Evolutionary conservation across 2,113 vertebrate species (phyloP).

Genomic region (Cettia cetti): DNA sequence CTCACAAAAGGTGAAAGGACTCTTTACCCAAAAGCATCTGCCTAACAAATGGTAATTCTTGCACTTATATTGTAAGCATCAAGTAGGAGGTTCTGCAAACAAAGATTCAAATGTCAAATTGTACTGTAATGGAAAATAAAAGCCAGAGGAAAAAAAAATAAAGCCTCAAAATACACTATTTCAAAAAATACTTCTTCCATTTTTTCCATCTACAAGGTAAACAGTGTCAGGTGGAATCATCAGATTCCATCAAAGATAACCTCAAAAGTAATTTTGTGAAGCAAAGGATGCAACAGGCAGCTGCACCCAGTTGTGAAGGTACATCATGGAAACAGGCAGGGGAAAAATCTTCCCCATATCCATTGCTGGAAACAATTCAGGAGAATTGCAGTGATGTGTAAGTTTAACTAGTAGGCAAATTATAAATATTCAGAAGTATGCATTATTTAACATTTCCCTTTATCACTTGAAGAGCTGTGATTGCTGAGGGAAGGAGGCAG

Average conservation of each 20-base stretch:
- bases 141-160: background rate
- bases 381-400: background rate
- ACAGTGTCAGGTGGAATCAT: background rate
- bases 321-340: background rate
- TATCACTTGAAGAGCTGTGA: background rate
- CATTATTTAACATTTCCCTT: background rate
- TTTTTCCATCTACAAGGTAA: background rate
- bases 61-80: fast-evolving
- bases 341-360: background rate
- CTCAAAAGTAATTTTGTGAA: background rate
- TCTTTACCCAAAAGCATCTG: background rate
- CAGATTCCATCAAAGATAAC: background rate
- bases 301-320: background rate
- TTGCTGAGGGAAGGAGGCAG: background rate
- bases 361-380: background rate
- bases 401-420: background rate
- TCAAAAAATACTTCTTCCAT: background rate
- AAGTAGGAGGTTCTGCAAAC: background rate
- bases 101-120: background rate
- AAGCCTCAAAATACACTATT: background rate
- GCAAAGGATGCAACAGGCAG: background rate
- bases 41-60: background rate
- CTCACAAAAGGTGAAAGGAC: background rate
- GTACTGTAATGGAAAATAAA: background rate
- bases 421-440: background rate